These are phyloP conservation scores for Notothenia coriiceps DNA, from an alignment of 2,113 vertebrate genomes.

Conservation along the genomic window DNA sequence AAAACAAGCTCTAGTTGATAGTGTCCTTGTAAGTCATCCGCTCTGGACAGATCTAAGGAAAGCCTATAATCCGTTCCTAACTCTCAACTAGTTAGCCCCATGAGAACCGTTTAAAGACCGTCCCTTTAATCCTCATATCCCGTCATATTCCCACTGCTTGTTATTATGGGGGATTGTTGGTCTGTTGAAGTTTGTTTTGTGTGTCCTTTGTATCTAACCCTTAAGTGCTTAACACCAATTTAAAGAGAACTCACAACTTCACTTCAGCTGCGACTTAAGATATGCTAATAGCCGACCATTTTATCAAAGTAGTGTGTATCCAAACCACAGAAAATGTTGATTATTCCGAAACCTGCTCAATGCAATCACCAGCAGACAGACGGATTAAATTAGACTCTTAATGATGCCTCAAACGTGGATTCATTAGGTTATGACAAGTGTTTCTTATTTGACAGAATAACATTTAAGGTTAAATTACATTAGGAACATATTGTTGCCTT, in stretches of 20 bases:
- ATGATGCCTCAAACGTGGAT: slow-evolving; percentile 54
- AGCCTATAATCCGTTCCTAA: slow-evolving; percentile 50
- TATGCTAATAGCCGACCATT: slow-evolving; percentile 22
- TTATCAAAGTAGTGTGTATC: slow-evolving; percentile 35
- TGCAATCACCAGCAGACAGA: slow-evolving; percentile 49
- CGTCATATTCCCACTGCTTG: slow-evolving; percentile 45
- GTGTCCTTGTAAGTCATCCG: slow-evolving; percentile 15
- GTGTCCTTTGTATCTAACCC: neutral
- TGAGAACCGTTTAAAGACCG: slow-evolving; percentile 50
- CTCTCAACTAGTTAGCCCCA: slow-evolving; percentile 17
- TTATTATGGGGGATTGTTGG: slow-evolving; percentile 38
- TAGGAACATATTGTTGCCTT: neutral
- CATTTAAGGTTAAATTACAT: neutral
- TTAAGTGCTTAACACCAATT: slow-evolving; percentile 8
- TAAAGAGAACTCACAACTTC: slow-evolving; percentile 10
- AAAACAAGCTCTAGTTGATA: neutral
- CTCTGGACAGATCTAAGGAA: slow-evolving; percentile 43
- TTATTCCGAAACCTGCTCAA: slow-evolving; percentile 27
- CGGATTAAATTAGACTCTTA: slow-evolving; percentile 59
- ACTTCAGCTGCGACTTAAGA: neutral
- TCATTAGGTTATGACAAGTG: slow-evolving; percentile 53
- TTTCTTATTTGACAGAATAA: slow-evolving; percentile 31
- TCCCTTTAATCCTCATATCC: slow-evolving; percentile 48
- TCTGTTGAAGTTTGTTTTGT: slow-evolving; percentile 12
- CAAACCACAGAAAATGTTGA: slow-evolving; percentile 29